These are phyloP conservation scores for Stenodema calcarata DNA, from an alignment of 2,888 invertebrate species.

Conservation along the genomic window DNA sequence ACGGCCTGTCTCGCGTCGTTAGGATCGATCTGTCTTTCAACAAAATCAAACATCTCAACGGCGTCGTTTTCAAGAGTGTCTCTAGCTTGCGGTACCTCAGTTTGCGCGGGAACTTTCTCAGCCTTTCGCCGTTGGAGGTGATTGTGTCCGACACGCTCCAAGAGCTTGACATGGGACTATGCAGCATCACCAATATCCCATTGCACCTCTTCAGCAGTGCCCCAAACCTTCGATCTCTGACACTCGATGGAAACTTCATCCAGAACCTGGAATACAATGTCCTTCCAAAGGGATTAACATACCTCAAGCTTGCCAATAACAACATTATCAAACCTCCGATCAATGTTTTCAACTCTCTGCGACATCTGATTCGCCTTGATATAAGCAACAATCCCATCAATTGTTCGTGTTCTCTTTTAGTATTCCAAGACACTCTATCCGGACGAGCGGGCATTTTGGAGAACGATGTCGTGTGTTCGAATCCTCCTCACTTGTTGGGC, in stretches of 20 bases:
- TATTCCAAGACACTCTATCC: conserved; percentile 56
- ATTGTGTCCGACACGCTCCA: conserved; percentile 55
- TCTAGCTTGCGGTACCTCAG: conserved; percentile 60
- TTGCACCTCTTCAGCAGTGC: conserved; percentile 52
- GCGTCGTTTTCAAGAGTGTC: conserved; percentile 55
- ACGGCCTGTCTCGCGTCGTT: conserved; percentile 61
- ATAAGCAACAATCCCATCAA: conserved; percentile 56
- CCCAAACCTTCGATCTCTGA: conserved; percentile 52
- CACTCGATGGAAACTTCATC: conserved; percentile 55
- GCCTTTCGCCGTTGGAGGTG: conserved; percentile 55
- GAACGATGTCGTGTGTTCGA: conserved; percentile 54
- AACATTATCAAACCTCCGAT: conserved; percentile 55
- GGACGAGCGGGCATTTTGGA: conserved; percentile 55
- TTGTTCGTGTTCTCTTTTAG: conserved; percentile 56
- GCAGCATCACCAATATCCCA: conserved; percentile 54
- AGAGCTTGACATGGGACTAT: conserved; percentile 55
- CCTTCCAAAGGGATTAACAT: conserved; percentile 55
- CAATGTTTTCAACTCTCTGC: conserved; percentile 54
- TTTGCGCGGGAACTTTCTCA: conserved; percentile 62
- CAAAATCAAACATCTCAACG: conserved; percentile 55
- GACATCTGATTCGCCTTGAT: conserved; percentile 54
- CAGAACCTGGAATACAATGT: conserved; percentile 54
- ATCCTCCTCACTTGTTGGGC: conserved; percentile 52
- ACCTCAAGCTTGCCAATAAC: conserved; percentile 56
- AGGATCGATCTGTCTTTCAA: conserved; percentile 57